A percentile compares a stretch with the other conserved stretches of the same genome.
These are phyloP conservation scores for Nycticorax nycticorax DNA, from an alignment of 2,113 vertebrate species.

Conservation along the genomic window DNA sequence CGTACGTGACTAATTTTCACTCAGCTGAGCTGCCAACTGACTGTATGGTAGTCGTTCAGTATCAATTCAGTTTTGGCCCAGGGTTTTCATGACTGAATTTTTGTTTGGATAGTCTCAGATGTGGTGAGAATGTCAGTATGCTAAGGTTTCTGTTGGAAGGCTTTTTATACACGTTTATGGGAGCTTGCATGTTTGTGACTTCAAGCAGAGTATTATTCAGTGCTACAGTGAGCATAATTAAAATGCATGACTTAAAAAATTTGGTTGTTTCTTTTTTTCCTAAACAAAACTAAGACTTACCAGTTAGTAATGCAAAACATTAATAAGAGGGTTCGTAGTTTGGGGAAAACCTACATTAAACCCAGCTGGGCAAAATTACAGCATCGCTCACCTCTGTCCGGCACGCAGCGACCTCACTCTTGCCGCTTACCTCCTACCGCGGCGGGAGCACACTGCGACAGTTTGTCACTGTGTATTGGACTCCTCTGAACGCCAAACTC, in stretches of 20 bases:
- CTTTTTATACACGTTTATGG: background rate
- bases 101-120: background rate
- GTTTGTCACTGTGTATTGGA: background rate
- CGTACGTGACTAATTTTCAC: background rate
- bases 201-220: background rate
- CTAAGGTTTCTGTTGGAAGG: background rate
- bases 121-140: background rate
- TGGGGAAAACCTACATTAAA: background rate
- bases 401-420: accelerated
- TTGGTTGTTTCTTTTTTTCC: background rate
- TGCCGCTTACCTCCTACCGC: accelerated
- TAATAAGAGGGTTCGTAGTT: background rate
- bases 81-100: background rate
- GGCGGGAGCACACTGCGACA: accelerated
- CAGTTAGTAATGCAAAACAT: background rate
- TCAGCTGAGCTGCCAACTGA: background rate
- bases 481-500: background rate
- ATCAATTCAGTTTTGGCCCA: background rate
- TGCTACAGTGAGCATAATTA: background rate
- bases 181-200: background rate
- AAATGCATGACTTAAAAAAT: background rate
- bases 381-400: background rate
- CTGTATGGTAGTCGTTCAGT: background rate
- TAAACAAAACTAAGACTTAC: background rate
- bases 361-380: background rate